These are phyloP conservation scores for Semotilus atromaculatus DNA, from an alignment of 2,797 vertebrate species.

Conservation along the genomic window DNA sequence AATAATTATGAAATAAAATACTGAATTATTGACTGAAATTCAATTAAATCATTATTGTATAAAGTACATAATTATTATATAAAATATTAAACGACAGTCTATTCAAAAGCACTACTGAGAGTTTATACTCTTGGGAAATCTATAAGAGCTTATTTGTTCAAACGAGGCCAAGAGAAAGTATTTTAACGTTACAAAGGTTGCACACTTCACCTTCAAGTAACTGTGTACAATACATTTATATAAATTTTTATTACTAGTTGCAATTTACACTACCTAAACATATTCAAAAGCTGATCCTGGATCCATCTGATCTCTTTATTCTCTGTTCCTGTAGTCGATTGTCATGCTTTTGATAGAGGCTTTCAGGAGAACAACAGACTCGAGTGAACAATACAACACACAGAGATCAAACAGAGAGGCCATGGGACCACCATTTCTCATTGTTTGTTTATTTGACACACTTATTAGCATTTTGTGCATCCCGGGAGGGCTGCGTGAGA, in stretches of 20 bases:
- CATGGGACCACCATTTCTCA: slow-evolving; percentile 19
- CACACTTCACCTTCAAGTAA: not conserved
- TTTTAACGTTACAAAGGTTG: not conserved
- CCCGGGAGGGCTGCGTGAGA: not conserved
- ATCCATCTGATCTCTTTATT: not conserved
- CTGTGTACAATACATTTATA: not conserved
- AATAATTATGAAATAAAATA: not conserved
- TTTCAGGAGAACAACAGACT: slow-evolving; percentile 32
- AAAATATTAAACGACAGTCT: not conserved
- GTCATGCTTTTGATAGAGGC: slow-evolving; percentile 2
- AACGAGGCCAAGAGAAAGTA: not conserved
- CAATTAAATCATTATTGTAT: not conserved
- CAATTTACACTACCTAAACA: not conserved
- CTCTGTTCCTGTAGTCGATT: not conserved
- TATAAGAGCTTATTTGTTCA: not conserved
- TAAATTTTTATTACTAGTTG: not conserved
- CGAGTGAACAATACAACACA: slow-evolving; percentile 60
- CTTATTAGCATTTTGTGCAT: slow-evolving; percentile 22
- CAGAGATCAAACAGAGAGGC: slow-evolving; percentile 56
- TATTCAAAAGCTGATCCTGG: not conserved
- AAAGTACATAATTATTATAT: not conserved
- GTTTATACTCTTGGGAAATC: not conserved
- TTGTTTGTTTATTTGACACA: slow-evolving; percentile 28
- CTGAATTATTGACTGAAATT: not conserved
- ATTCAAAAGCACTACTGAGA: no score